phyloP scores from a whole-genome alignment of 2,888 invertebrate species.

The Megamerina dolium region DNA sequence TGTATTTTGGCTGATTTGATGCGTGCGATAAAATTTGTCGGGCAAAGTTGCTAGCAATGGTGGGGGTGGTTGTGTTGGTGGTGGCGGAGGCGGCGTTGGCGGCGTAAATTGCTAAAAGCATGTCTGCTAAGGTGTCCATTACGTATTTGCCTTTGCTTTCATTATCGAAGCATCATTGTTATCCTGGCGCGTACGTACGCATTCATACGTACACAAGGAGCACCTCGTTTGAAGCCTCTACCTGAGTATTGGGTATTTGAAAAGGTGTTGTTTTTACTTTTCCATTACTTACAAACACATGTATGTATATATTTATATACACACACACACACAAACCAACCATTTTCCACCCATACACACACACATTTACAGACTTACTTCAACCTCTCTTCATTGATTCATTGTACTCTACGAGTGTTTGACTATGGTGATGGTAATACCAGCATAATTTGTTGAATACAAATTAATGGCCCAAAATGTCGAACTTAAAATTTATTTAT shows the following conservation, averaged over 20 bases:
- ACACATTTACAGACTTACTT: too few species aligned
- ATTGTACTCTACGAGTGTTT: too few species aligned
- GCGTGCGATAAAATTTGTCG: slow-evolving; percentile 3
- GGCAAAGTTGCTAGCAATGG: background rate
- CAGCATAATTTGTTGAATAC: slow-evolving; percentile 8
- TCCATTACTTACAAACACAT: too few species aligned
- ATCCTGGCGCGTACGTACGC: too few species aligned
- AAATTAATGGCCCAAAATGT: slow-evolving; percentile 9
- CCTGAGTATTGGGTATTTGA: too few species aligned
- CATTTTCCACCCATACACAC: too few species aligned
- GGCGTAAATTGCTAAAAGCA: background rate
- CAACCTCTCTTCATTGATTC: too few species aligned
- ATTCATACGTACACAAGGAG: too few species aligned
- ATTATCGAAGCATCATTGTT: background rate
- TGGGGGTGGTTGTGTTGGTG: background rate
- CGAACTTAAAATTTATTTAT: slow-evolving; percentile 10
- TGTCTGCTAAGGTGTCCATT: background rate
- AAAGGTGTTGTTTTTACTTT: too few species aligned
- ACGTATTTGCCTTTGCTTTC: background rate
- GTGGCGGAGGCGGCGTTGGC: background rate
- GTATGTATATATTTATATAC: too few species aligned
- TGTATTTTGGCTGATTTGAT: slow-evolving; percentile 10
- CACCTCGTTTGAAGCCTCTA: too few species aligned
- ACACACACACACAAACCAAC: too few species aligned
- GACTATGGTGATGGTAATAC: background rate